Evolutionary conservation across 2,113 vertebrate species (phyloP).

Genomic region (Eira barbara): DNA sequence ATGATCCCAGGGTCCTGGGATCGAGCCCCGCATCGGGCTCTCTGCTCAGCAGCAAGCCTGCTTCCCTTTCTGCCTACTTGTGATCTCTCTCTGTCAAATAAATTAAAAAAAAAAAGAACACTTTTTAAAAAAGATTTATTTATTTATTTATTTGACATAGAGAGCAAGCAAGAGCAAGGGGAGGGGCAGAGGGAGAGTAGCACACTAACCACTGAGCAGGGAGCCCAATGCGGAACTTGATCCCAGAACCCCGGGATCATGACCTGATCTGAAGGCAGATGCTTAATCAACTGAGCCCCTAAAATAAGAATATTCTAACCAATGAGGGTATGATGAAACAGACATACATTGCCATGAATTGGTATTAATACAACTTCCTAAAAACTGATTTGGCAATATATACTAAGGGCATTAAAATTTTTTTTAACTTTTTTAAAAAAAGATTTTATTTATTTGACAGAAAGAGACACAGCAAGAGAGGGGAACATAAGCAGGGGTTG

Average conservation of each 20-base stretch:
- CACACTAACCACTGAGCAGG: not conserved
- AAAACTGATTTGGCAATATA: not conserved
- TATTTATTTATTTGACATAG: not conserved
- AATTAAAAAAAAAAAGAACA: not conserved
- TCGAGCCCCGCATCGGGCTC: too few relatives aligned
- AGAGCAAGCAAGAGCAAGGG: not conserved
- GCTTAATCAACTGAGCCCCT: not conserved
- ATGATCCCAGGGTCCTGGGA: too few relatives aligned
- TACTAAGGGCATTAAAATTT: slow-evolving; percentile 7
- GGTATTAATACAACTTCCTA: slow-evolving; percentile 1
- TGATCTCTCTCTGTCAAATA: too few relatives aligned
- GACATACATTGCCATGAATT: not conserved
- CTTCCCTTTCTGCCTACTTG: too few relatives aligned
- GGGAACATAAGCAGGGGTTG: too few relatives aligned
- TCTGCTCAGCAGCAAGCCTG: too few relatives aligned
- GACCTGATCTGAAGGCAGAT: not conserved
- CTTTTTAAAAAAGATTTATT: not conserved
- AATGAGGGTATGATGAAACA: not conserved
- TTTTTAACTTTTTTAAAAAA: too few relatives aligned
- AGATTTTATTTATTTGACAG: too few relatives aligned
- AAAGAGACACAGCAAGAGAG: too few relatives aligned
- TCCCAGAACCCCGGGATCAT: not conserved
- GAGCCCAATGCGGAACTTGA: not conserved
- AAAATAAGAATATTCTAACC: slow-evolving; percentile 6
- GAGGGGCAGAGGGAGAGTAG: not conserved